Conservation (phyloP, 1,140 invertebrate species). For the Periplaneta americana region DNA sequence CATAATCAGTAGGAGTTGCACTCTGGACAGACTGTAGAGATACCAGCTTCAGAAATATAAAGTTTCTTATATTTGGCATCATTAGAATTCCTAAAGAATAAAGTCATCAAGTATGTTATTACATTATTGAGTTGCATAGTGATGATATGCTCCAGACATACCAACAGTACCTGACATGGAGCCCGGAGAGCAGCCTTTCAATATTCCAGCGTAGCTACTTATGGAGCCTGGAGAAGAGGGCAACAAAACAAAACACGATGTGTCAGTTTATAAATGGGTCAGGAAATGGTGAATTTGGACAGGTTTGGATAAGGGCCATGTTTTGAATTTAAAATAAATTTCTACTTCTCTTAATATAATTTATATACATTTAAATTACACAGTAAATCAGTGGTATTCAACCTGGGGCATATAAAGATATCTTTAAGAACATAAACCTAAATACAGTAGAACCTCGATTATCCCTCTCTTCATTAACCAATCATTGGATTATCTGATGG, state of each 20-base stretch:
- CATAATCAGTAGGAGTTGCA: too few relatives aligned
- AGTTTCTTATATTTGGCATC: neutral
- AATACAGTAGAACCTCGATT: too few relatives aligned
- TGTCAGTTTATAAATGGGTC: slow-evolving; percentile 8
- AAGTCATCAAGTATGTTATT: neutral
- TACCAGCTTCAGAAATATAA: too few relatives aligned
- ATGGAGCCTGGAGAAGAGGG: slow-evolving; percentile 39
- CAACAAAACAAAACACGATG: slow-evolving; percentile 24
- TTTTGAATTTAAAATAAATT: neutral
- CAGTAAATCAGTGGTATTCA: too few relatives aligned
- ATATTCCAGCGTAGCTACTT: slow-evolving; percentile 72
- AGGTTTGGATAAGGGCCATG: neutral
- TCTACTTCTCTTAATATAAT: neutral
- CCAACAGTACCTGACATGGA: slow-evolving; percentile 64
- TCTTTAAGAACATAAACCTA: too few relatives aligned
- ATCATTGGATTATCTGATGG: too few relatives aligned
- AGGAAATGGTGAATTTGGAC: neutral
- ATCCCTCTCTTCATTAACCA: too few relatives aligned
- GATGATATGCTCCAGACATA: slow-evolving; percentile 12
- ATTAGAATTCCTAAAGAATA: neutral
- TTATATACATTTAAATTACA: too few relatives aligned
- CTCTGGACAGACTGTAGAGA: too few relatives aligned
- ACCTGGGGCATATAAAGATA: too few relatives aligned
- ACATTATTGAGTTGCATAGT: neutral
- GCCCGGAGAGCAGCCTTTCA: slow-evolving; percentile 62